Base-by-base conservation (phyloP, 2,113 vertebrate genomes). In the Myiozetetes cayanensis region DNA sequence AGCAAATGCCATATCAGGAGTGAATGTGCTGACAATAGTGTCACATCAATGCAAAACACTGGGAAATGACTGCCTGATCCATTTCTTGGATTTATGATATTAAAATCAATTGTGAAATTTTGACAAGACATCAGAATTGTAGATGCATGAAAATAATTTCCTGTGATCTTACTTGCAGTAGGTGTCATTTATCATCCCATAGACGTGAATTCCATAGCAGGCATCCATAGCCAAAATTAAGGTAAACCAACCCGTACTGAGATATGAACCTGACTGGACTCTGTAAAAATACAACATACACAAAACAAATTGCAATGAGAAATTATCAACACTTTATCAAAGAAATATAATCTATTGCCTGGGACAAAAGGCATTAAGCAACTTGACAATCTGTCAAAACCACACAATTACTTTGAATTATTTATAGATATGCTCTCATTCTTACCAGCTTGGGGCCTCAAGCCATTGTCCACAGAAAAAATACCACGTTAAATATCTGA, bases 221-320 rank as follows among this genome's bases (percentile, higher is more conserved):
- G 99, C 99, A 96, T 99, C 99, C 99, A 99, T 99, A 84, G 99
- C 99, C 91, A 99, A 98, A 97, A 99, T 99, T 96, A 99, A 98
- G 30, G 99, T 99, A 96, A 99, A 99, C 99, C 99, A 99, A 49
- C 99, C 99, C 0, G 99, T 99, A 98, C 99, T 99, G 97, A 99
- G 99, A 96, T 99, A 99, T 25, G 99, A 99, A 85, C 99, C 99
- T 7, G 99, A 99, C 98, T 99, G 98, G 96, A 99, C 98, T 98
- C 99, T 99, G 98, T 85, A 93, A 97, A 98, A 90, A 97, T 30
- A 95, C 63, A 96, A 96, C 53, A 96, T 9, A 95, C 62, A 97
- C 87, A 97, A 88, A 97, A 76, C 82, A 96, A 97, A 98, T 95
- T 93, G 59, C 83, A 85, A 67, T 96, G 92, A 98, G 98, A 95